phyloP scores from a whole-genome alignment of 2,888 invertebrate genomes.

The Dolomedes plantarius region DNA sequence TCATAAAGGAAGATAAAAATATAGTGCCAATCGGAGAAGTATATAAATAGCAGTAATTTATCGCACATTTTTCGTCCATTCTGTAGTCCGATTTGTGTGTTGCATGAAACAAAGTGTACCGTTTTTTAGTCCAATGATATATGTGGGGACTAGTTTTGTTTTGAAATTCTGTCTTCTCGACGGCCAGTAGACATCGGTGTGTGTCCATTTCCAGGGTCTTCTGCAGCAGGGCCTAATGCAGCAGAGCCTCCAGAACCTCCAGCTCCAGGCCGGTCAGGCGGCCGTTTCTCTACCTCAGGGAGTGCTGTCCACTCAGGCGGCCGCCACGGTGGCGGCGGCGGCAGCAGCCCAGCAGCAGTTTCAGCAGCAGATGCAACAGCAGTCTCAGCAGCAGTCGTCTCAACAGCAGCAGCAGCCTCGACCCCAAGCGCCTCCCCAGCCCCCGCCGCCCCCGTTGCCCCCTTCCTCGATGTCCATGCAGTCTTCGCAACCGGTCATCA shows the following conservation, averaged over 20 bases:
- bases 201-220: constrained; percentile 63
- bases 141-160: too few species aligned
- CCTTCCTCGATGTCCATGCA: constrained; percentile 46
- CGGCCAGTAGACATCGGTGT: too few species aligned
- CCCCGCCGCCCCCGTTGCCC: constrained; percentile 60
- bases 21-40: too few species aligned
- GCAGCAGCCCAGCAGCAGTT: constrained; percentile 73
- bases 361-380: constrained; percentile 72
- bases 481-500: constrained; percentile 38
- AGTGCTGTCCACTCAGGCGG: constrained; percentile 72
- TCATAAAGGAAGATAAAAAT: too few species aligned
- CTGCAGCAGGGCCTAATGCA: constrained; percentile 74
- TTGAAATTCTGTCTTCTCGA: too few species aligned
- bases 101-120: too few species aligned
- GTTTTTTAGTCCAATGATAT: too few species aligned
- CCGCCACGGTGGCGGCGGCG: constrained; percentile 73
- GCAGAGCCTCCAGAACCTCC: constrained; percentile 74
- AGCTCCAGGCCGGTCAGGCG: constrained; percentile 73
- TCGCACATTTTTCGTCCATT: too few species aligned
- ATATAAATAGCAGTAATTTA: too few species aligned
- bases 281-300: constrained; percentile 72
- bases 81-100: too few species aligned
- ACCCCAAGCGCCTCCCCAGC: constrained; percentile 67
- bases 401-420: constrained; percentile 57
- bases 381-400: constrained; percentile 41